These are phyloP conservation scores for Enhydra lutris DNA, from an alignment of 2,113 vertebrate genomes.

Conservation along the genomic window DNA sequence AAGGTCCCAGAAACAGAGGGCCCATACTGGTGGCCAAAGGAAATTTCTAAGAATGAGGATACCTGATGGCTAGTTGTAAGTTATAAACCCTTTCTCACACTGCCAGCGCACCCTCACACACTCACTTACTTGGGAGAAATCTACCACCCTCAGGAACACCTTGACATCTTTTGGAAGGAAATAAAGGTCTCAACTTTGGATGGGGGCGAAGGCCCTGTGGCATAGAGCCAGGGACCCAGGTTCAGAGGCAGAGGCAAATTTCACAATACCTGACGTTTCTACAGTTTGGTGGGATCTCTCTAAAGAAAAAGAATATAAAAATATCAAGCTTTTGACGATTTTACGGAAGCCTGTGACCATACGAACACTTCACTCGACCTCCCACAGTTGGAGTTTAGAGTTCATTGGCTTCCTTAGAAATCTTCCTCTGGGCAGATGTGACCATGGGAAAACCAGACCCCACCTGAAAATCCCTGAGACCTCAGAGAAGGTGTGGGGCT, in stretches of 20 bases:
- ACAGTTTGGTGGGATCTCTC: background rate
- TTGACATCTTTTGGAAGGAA: background rate
- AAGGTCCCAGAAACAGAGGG: background rate
- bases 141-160: background rate
- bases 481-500: background rate
- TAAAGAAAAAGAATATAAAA: background rate
- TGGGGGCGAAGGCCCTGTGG: background rate
- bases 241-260: background rate
- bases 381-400: background rate
- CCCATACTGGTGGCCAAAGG: background rate
- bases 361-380: background rate
- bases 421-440: background rate
- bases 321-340: background rate
- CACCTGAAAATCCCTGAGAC: background rate
- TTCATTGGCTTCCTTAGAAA: no score
- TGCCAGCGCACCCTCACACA: no score
- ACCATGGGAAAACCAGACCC: background rate
- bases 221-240: no score
- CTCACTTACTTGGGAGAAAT: background rate
- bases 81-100: background rate
- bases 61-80: background rate
- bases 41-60: background rate
- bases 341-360: background rate
- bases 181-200: background rate
- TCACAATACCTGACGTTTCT: background rate